These are phyloP conservation scores for Perithous albicinctus DNA, from an alignment of 2,888 invertebrate species.

Conservation along the genomic window DNA sequence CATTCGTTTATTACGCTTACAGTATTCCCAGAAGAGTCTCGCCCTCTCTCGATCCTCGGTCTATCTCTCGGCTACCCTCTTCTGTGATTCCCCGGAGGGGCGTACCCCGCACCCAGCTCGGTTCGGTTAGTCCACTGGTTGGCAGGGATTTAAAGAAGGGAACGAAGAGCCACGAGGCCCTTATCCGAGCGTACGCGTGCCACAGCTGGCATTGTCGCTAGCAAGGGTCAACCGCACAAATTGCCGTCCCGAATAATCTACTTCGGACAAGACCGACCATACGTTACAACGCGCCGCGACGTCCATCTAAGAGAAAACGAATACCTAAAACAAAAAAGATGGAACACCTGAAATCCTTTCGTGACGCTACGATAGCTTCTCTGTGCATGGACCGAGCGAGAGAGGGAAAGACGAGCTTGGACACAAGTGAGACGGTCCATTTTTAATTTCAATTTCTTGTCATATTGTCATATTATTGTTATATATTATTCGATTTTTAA, in stretches of 20 bases:
- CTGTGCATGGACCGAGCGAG: background rate
- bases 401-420: background rate
- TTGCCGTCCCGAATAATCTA: slow-evolving; percentile 59
- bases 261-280: slow-evolving; percentile 21
- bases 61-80: slow-evolving; percentile 12
- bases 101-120: background rate
- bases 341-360: slow-evolving; percentile 13
- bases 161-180: slow-evolving; percentile 46
- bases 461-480: too few relatives aligned
- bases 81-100: slow-evolving; percentile 32
- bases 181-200: slow-evolving; percentile 38
- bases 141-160: slow-evolving; percentile 52
- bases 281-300: slow-evolving; percentile 21
- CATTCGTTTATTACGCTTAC: slow-evolving; percentile 59
- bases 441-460: too few relatives aligned
- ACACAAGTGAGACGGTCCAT: too few relatives aligned
- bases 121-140: background rate
- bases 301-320: background rate
- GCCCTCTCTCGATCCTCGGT: slow-evolving; percentile 15
- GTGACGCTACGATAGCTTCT: slow-evolving; percentile 16
- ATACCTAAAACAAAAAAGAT: background rate
- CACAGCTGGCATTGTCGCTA: background rate
- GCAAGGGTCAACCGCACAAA: slow-evolving; percentile 37
- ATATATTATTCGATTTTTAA: too few relatives aligned
- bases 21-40: slow-evolving; percentile 58